A percentile compares a stretch with the other conserved stretches of the same genome.
Conservation (phyloP, 2,888 invertebrate species). For the Agrotis puta region DNA sequence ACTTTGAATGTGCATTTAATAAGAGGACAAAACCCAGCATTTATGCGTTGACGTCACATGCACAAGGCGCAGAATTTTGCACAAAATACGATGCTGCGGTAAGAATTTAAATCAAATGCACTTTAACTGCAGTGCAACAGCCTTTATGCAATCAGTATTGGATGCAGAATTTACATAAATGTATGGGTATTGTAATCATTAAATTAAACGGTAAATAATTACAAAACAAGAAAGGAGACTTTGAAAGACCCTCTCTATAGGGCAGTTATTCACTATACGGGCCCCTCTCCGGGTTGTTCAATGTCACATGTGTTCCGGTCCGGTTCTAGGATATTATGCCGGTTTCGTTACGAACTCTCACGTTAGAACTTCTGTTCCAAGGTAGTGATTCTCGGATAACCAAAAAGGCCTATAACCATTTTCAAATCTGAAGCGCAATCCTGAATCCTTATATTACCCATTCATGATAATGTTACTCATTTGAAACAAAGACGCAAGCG, state of each 20-base stretch:
- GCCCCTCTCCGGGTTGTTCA: no score
- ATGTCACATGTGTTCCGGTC: no score
- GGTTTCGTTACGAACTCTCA: no score
- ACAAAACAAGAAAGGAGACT: no score
- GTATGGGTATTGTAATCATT: neutral
- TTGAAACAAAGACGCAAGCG: conserved; percentile 6
- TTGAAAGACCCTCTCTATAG: no score
- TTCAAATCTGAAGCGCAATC: neutral
- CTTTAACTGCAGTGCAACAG: conserved; percentile 15
- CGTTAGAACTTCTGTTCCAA: no score
- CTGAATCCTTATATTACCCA: conserved; percentile 6
- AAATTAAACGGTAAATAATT: no score
- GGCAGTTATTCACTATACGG: no score
- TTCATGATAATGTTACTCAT: conserved; percentile 26
- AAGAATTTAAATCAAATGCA: conserved; percentile 21
- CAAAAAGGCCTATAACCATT: conserved; percentile 3
- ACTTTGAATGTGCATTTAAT: conserved; percentile 29
- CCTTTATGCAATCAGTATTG: conserved; percentile 17
- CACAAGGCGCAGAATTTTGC: conserved; percentile 16
- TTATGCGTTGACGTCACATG: conserved; percentile 45
- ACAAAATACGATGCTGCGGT: conserved; percentile 34
- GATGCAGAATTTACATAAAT: neutral
- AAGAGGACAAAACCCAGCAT: conserved; percentile 30
- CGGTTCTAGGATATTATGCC: no score
- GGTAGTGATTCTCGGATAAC: neutral